phyloP scores from a whole-genome alignment of 1,140 invertebrate species.

The Chymomyza costata region DNA sequence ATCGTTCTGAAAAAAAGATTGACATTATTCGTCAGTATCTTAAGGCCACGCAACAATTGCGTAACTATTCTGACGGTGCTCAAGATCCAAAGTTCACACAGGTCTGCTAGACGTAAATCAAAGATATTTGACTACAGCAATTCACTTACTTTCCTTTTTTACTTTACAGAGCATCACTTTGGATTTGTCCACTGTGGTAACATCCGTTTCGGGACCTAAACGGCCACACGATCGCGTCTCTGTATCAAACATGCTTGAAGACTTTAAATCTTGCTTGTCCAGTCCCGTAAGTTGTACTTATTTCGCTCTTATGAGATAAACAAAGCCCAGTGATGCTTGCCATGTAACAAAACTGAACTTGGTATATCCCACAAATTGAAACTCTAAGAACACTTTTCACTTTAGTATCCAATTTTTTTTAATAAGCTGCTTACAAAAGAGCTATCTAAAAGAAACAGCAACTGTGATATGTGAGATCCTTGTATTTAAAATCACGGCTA shows the following conservation, averaged over 20 bases:
- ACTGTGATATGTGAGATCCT: constrained; percentile 71
- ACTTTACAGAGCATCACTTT: constrained; percentile 84
- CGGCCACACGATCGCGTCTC: constrained; percentile 96
- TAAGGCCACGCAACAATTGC: constrained; percentile 85
- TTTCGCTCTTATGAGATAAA: constrained; percentile 77
- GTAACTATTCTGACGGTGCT: constrained; percentile 86
- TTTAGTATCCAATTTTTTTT: background rate
- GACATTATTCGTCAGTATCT: constrained; percentile 90
- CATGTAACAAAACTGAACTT: constrained; percentile 76
- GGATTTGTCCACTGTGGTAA: constrained; percentile 91
- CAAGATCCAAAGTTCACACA: constrained; percentile 93
- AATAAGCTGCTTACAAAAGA: constrained; percentile 74
- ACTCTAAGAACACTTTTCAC: constrained; percentile 12
- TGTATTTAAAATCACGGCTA: constrained; percentile 72
- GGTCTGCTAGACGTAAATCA: no score
- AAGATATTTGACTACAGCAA: no score
- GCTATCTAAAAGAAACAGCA: constrained; percentile 76
- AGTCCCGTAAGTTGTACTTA: constrained; percentile 84
- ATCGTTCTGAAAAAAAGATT: constrained; percentile 89
- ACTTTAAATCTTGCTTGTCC: constrained; percentile 91
- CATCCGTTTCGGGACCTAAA: constrained; percentile 97
- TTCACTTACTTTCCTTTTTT: constrained; percentile 1
- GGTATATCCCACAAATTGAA: constrained; percentile 77
- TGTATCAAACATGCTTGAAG: constrained; percentile 91
- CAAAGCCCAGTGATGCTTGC: constrained; percentile 79